phyloP scores from a whole-genome alignment of 2,113 vertebrate genomes.

The Gasterosteus nipponicus region DNA sequence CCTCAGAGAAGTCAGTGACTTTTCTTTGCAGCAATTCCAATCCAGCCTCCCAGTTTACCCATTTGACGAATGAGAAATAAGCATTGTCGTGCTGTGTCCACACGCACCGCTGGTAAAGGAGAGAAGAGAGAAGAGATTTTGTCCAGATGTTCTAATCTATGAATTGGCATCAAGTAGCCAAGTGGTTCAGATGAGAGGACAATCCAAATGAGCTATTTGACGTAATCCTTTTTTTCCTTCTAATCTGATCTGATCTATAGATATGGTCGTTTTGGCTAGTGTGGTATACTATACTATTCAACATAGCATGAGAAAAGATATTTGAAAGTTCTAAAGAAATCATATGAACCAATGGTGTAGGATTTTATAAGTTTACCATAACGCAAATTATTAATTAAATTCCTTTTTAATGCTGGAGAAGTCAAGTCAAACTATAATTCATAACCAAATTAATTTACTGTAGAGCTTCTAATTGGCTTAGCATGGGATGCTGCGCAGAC shows the following conservation, averaged over 20 bases:
- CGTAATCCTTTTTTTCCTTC: constrained; percentile 23
- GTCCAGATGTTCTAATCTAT: constrained; percentile 63
- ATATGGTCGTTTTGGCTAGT: not conserved
- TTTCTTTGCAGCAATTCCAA: constrained; percentile 74
- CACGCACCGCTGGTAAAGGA: constrained; percentile 62
- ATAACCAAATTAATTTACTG: constrained; percentile 65
- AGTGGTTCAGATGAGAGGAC: constrained; percentile 69
- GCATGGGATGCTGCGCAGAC: constrained; percentile 62
- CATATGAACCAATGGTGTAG: not conserved
- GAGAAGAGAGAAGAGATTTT: no score
- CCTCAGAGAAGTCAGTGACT: constrained; percentile 68
- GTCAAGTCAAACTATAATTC: constrained; percentile 60
- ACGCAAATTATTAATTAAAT: constrained; percentile 15
- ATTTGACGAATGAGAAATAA: constrained; percentile 78
- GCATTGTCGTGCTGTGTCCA: constrained; percentile 78
- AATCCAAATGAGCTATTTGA: constrained; percentile 47
- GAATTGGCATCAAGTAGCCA: constrained; percentile 70
- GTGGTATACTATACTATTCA: not conserved
- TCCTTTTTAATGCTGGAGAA: constrained; percentile 48
- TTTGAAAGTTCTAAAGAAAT: constrained; percentile 11
- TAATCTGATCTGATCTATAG: not conserved
- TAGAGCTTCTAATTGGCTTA: constrained; percentile 77
- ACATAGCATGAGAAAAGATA: not conserved
- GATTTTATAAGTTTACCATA: constrained; percentile 21
- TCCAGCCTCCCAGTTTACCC: constrained; percentile 65